Conservation (phyloP, 2,113 vertebrate genomes). For the Micronycteris hirsuta region DNA sequence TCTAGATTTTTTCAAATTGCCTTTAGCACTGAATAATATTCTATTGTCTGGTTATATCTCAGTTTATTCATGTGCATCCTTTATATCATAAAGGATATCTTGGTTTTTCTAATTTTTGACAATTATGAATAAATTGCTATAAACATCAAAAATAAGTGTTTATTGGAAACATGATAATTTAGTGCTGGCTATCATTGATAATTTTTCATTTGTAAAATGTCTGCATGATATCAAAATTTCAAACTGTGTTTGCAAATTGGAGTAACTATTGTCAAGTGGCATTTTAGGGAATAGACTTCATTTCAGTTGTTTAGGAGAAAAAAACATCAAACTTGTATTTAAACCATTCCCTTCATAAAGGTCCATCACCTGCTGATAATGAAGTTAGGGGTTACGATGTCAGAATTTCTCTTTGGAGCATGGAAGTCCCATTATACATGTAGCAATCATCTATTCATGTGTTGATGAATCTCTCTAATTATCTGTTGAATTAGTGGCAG, state of each 20-base stretch:
- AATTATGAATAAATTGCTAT: neutral
- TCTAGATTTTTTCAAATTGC: neutral
- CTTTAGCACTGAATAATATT: neutral
- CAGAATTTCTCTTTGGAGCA: neutral
- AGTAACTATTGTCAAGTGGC: neutral
- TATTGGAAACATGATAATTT: neutral
- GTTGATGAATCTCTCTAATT: neutral
- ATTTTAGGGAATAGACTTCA: neutral
- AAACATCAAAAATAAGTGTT: neutral
- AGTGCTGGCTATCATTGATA: neutral
- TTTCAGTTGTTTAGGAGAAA: neutral
- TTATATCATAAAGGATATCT: neutral
- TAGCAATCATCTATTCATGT: constrained; percentile 1
- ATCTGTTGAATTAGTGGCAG: neutral
- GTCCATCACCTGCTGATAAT: neutral
- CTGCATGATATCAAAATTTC: neutral
- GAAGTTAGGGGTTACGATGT: neutral
- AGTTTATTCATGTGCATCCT: neutral
- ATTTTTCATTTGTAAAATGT: neutral
- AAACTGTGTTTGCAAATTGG: neutral
- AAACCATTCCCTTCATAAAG: neutral
- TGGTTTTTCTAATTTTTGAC: neutral
- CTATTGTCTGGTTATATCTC: neutral
- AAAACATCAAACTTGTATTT: neutral
- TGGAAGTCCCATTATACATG: neutral